Conservation (phyloP, 1,140 invertebrate species). For the Hylaeus volcanicus region DNA sequence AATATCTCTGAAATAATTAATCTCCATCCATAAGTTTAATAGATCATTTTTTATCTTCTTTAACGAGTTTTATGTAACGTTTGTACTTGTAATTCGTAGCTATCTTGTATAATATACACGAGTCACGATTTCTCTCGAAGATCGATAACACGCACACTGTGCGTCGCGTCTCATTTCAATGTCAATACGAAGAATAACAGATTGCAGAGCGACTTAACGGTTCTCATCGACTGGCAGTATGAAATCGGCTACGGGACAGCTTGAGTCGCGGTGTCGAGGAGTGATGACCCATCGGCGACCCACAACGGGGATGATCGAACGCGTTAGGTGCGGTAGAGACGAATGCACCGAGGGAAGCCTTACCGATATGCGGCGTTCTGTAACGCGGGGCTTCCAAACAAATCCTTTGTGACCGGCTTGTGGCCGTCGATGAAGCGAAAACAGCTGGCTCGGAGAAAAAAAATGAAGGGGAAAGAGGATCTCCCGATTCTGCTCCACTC, state of each 20-base stretch:
- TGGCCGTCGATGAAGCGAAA: slow-evolving; percentile 53
- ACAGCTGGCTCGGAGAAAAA: slow-evolving; percentile 10
- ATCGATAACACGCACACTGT: too few relatives aligned
- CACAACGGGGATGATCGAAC: slow-evolving; percentile 16
- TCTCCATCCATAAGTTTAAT: too few relatives aligned
- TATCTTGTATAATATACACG: too few relatives aligned
- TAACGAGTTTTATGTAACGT: too few relatives aligned
- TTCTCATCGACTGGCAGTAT: too few relatives aligned
- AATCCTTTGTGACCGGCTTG: slow-evolving; percentile 56
- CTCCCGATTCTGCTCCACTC: slow-evolving; percentile 28
- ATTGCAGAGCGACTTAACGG: background rate
- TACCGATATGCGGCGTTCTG: slow-evolving; percentile 31
- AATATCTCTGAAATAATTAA: too few relatives aligned
- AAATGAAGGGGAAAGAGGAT: slow-evolving; percentile 44
- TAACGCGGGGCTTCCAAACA: slow-evolving; percentile 61
- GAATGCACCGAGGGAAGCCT: slow-evolving; percentile 57
- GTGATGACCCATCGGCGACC: slow-evolving; percentile 17
- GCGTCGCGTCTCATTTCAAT: too few relatives aligned
- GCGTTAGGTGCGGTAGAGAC: slow-evolving; percentile 34
- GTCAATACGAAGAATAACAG: too few relatives aligned
- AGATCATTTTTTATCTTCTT: too few relatives aligned
- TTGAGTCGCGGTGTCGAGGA: background rate
- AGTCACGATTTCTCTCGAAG: too few relatives aligned
- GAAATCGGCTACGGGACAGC: background rate
- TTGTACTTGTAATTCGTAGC: too few relatives aligned